Conservation (phyloP, 2,888 invertebrate genomes). For the Amphiduros pacificus region DNA sequence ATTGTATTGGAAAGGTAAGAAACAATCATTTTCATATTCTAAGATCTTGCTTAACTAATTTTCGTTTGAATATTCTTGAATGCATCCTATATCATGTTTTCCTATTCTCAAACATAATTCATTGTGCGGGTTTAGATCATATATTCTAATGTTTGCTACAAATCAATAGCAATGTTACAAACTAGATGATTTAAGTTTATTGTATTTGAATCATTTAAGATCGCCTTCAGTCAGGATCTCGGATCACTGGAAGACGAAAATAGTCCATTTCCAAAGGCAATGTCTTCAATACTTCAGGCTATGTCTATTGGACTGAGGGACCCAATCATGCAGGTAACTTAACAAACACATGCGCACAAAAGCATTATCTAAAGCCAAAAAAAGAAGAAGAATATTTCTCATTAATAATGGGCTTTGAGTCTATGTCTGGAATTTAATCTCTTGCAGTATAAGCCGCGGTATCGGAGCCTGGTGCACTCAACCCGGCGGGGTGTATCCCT, state of each 20-base stretch:
- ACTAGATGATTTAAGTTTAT: background rate
- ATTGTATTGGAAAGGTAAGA: conserved; percentile 19
- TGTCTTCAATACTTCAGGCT: conserved; percentile 7
- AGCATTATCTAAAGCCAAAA: no score
- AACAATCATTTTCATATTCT: background rate
- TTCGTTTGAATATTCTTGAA: no score
- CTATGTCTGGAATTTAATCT: background rate
- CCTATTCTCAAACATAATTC: no score
- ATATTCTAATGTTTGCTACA: background rate
- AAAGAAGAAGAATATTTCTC: background rate
- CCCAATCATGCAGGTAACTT: conserved; percentile 13
- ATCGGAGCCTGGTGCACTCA: background rate
- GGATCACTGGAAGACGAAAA: background rate
- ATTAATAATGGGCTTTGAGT: background rate
- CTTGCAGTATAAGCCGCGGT: conserved; percentile 4
- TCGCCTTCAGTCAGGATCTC: conserved; percentile 10
- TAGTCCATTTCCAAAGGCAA: conserved; percentile 14
- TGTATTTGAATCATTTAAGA: background rate
- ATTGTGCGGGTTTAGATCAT: no score
- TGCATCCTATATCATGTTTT: no score
- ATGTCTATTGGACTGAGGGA: conserved; percentile 4
- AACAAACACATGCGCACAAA: background rate
- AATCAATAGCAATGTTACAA: background rate
- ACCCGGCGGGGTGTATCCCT: conserved; percentile 1
- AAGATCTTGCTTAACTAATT: background rate